Evolutionary conservation across 1,140 invertebrate genomes (phyloP), one percentile per base, ranked within the genome.

Genomic region (Vanessa tameamea): DNA sequence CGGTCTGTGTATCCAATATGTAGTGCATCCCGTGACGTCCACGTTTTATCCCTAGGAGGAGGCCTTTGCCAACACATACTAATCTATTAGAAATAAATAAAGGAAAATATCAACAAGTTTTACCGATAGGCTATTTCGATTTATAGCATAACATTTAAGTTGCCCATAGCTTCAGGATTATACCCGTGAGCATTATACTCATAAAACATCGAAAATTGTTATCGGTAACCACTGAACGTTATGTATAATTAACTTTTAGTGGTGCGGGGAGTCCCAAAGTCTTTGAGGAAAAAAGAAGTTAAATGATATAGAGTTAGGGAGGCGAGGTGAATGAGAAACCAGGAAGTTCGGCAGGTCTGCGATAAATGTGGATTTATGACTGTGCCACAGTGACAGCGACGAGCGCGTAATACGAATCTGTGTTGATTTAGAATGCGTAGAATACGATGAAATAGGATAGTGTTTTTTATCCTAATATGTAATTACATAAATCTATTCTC

Each of bases 321-420:
- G 78, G 82, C 78, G 80, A 84, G 66, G 81, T 83, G 84, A 87
- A 82, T 48, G 78, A 37, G 57, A 80, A 82, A 83, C 84, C 81
- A 81, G 81, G 87, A 87, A 89, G 81, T 87, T 89, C 82, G 85
- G 85, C 85, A 87, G 84, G 84, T 86, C 84, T 50, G 77, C 85
- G 86, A 87, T 88, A 89, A 88, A 86, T 83, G 78, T 78, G 79
- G 82, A 88, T 87, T 88, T 88, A 89, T 87, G 82, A 79, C 76
- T 80, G 81, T 79, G 81, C 83, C 82, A 67, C 51, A 37, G 31
- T 48, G 8, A 15, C 37, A 23, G 14, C 23, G 26, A 26, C 57
- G 13, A 61, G 15, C 26, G 13, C 15, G 11, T 59, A 23, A 37
- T n/a, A 9, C 14, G 26, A 8, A 3, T 14, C 26, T 6, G 15